Conservation (phyloP, 2,113 vertebrate species). For the Enhydra lutris region DNA sequence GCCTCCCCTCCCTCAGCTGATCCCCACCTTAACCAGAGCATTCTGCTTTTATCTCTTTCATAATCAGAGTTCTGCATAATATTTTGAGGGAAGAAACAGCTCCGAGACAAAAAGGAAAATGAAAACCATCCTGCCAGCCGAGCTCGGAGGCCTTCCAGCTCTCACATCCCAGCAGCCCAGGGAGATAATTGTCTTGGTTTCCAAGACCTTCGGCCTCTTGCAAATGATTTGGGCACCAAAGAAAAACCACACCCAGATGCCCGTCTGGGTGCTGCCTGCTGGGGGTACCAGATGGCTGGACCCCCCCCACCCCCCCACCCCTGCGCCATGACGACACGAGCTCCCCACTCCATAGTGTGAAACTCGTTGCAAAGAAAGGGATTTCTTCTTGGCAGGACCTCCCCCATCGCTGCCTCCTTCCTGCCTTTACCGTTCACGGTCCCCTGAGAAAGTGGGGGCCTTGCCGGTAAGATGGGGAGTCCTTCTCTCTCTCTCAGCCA, state of each 20-base stretch:
- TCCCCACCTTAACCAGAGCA: background rate
- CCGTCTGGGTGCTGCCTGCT: background rate
- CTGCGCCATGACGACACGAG: fast-evolving
- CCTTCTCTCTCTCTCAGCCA: constrained; percentile 23
- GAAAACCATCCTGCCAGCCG: constrained; percentile 24
- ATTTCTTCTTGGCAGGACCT: background rate
- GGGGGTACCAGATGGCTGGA: background rate
- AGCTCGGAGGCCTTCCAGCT: background rate
- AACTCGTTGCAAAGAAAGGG: background rate
- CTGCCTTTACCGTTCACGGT: background rate
- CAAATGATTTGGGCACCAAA: constrained; percentile 30
- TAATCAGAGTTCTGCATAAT: constrained; percentile 49
- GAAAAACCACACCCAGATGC: background rate
- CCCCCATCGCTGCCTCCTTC: fast-evolving
- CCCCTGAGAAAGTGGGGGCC: background rate
- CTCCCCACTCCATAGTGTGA: background rate
- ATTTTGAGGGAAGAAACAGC: constrained; percentile 45
- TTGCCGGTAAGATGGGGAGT: background rate
- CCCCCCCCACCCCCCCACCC: background rate
- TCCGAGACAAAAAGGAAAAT: constrained; percentile 52
- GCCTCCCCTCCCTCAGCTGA: background rate
- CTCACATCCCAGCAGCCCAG: background rate
- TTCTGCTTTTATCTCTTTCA: constrained; percentile 46
- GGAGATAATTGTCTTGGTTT: constrained; percentile 30
- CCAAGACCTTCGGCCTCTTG: background rate